These are phyloP conservation scores for Megalops cyprinoides DNA, from an alignment of 2,797 vertebrate species.

Conservation along the genomic window DNA sequence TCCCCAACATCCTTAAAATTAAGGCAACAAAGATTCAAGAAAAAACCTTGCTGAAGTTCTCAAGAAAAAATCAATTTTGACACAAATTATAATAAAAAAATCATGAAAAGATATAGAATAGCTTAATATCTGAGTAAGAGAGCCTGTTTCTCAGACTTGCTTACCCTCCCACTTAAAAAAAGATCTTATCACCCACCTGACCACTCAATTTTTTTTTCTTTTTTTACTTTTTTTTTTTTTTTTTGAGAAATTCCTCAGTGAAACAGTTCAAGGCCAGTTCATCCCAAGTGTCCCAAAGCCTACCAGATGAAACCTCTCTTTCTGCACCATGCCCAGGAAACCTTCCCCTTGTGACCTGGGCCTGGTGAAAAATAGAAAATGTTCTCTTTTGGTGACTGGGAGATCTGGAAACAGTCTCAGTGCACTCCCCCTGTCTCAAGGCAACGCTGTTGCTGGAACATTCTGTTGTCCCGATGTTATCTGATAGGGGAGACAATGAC, in stretches of 20 bases:
- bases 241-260: conserved; percentile 78
- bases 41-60: conserved; percentile 88
- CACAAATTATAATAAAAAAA: conserved; percentile 75
- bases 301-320: conserved; percentile 83
- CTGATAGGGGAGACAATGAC: conserved; percentile 69
- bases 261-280: conserved; percentile 74
- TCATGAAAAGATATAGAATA: conserved; percentile 81
- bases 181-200: conserved; percentile 81
- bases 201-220: conserved; percentile 74
- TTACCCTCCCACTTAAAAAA: conserved; percentile 80
- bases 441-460: conserved; percentile 90
- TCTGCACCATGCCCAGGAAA: conserved; percentile 81
- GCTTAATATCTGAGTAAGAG: conserved; percentile 96
- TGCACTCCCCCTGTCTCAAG: conserved; percentile 93
- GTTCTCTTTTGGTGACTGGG: conserved; percentile 79
- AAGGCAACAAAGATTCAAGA: conserved; percentile 98
- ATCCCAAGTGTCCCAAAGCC: conserved; percentile 79
- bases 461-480: conserved; percentile 88
- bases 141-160: conserved; percentile 81
- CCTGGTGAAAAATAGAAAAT: conserved; percentile 85
- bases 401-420: conserved; percentile 90
- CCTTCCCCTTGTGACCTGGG: conserved; percentile 62
- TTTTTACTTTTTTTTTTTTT: conserved; percentile 39
- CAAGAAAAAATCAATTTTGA: conserved; percentile 82
- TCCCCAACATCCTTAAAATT: conserved; percentile 94